Conservation (phyloP, 1,140 invertebrate genomes). For the Bombus superbus region DNA sequence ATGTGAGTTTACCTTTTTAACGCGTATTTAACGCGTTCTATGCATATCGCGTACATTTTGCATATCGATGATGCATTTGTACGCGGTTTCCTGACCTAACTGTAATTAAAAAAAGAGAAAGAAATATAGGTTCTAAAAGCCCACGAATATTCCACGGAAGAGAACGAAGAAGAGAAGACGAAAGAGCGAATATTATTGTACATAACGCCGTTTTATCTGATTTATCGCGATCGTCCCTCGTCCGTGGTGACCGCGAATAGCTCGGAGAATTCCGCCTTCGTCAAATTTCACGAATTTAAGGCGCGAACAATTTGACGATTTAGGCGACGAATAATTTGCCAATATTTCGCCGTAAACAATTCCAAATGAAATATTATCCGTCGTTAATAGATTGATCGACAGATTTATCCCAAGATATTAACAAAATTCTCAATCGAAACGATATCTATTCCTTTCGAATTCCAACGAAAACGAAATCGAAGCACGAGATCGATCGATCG, state of each 20-base stretch:
- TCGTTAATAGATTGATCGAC: too few relatives aligned
- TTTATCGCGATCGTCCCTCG: conserved; percentile 35
- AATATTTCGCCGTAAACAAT: too few relatives aligned
- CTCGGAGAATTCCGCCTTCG: not conserved
- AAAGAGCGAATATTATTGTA: conserved; percentile 34
- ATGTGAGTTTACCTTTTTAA: too few relatives aligned
- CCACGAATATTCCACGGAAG: not conserved
- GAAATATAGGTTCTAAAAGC: not conserved
- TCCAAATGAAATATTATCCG: too few relatives aligned
- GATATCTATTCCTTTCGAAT: not conserved
- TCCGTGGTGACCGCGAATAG: not conserved
- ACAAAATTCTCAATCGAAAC: not conserved
- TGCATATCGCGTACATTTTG: not conserved
- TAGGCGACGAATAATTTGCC: too few relatives aligned
- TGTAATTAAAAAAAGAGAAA: not conserved
- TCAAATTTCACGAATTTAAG: conserved; percentile 2
- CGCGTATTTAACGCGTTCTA: not conserved
- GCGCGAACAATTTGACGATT: not conserved
- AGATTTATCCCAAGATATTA: too few relatives aligned
- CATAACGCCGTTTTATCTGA: conserved; percentile 20
- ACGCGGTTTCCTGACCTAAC: not conserved
- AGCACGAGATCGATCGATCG: conserved; percentile 18
- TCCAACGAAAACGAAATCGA: not conserved
- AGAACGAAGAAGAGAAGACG: not conserved
- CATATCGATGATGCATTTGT: too few relatives aligned